A percentile compares a stretch with the other conserved stretches of the same genome.
Evolutionary conservation across 2,797 vertebrate genomes (phyloP).

Genomic region (Lepidocolaptes lacrymiger): DNA sequence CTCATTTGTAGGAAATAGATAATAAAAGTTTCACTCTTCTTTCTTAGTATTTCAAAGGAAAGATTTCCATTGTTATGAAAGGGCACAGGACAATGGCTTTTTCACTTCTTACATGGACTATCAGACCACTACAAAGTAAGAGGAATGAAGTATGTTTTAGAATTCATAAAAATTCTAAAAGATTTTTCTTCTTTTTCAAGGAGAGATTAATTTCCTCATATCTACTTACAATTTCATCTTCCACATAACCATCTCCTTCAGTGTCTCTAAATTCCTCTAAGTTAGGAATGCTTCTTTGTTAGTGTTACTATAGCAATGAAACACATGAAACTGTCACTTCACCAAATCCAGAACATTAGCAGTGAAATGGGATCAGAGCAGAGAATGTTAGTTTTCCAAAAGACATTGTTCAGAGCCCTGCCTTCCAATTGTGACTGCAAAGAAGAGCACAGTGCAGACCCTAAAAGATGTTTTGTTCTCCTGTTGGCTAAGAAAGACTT

Average conservation of each 20-base stretch:
- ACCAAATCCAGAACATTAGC: neutral
- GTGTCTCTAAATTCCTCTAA: neutral
- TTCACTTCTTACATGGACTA: neutral
- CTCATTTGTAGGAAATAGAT: neutral
- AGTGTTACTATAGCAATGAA: slow-evolving; percentile 21
- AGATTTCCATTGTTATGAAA: neutral
- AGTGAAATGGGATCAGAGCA: neutral
- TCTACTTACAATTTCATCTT: neutral
- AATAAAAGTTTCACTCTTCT: neutral
- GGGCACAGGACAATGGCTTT: neutral
- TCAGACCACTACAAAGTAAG: neutral
- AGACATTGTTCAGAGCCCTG: neutral
- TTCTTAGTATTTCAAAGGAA: neutral
- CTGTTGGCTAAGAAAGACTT: neutral
- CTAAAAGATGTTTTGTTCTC: neutral
- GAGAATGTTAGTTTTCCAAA: neutral
- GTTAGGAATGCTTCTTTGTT: neutral
- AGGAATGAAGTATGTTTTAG: neutral
- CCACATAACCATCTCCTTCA: neutral
- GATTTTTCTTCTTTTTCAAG: neutral
- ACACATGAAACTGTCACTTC: neutral
- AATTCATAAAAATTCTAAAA: neutral
- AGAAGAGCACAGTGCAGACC: neutral
- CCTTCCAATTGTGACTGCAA: neutral
- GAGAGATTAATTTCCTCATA: neutral